A percentile compares a stretch with the other conserved stretches of the same genome.
These are phyloP conservation scores for Microcaecilia unicolor DNA, from an alignment of 2,797 vertebrate genomes.

Conservation along the genomic window DNA sequence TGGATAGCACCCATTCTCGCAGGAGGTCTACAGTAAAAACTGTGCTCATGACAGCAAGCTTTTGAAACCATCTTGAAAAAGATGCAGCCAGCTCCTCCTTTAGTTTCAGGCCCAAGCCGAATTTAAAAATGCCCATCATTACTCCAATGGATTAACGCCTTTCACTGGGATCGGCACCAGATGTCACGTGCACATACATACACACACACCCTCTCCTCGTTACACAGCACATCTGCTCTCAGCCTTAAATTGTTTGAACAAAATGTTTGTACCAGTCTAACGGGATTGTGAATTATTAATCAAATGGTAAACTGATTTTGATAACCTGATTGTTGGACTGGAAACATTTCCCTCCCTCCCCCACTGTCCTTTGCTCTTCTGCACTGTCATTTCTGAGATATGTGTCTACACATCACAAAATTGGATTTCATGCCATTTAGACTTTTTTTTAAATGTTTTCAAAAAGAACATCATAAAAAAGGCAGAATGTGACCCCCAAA, in stretches of 20 bases:
- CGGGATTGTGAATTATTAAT: slow-evolving; percentile 60
- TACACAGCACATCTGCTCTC: neutral
- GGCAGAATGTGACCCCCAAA: slow-evolving; percentile 53
- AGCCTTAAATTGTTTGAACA: slow-evolving; percentile 42
- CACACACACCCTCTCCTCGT: too few relatives aligned
- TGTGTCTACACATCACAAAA: slow-evolving; percentile 56
- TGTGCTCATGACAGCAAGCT: too few relatives aligned
- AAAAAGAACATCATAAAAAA: slow-evolving; percentile 68
- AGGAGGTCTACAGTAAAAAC: too few relatives aligned
- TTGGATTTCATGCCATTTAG: slow-evolving; percentile 57
- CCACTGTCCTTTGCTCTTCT: slow-evolving; percentile 30
- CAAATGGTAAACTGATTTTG: slow-evolving; percentile 44
- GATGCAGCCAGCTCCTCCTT: too few relatives aligned
- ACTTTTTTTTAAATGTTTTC: slow-evolving; percentile 46
- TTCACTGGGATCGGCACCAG: too few relatives aligned
- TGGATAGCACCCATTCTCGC: too few relatives aligned
- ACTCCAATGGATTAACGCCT: too few relatives aligned
- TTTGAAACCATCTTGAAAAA: too few relatives aligned
- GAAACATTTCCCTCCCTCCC: too few relatives aligned
- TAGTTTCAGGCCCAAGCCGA: too few relatives aligned
- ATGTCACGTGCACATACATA: too few relatives aligned
- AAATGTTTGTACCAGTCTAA: slow-evolving; percentile 60
- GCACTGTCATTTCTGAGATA: slow-evolving; percentile 58
- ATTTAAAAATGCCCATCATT: too few relatives aligned
- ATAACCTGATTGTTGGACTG: slow-evolving; percentile 51